Percentiles rank a stretch among this genome's conserved stretches.
phyloP scores from a whole-genome alignment of 2,113 vertebrate genomes.

The Salvator merianae region DNA sequence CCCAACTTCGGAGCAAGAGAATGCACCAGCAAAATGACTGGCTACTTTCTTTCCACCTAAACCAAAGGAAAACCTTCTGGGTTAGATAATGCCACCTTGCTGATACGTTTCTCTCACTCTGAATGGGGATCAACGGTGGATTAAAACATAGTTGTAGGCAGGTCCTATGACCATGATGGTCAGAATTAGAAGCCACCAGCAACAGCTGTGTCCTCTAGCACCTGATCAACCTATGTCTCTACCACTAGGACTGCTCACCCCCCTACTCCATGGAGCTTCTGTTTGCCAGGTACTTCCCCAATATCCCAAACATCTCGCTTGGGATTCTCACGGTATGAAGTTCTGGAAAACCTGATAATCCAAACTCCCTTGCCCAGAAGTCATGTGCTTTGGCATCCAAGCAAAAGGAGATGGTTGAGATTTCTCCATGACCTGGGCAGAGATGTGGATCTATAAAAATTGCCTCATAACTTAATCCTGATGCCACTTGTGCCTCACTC shows the following conservation, averaged over 20 bases:
- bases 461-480: neutral
- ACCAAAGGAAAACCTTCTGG: no score
- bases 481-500: neutral
- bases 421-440: neutral
- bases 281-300: neutral
- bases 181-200: no score
- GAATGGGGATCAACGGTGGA: no score
- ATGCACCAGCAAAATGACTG: no score
- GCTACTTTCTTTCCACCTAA: no score
- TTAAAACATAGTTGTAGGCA: no score
- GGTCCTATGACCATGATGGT: no score
- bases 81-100: no score
- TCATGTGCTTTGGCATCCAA: neutral
- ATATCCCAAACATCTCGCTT: neutral
- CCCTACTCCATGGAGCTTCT: neutral
- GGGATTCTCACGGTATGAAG: neutral
- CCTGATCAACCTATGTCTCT: neutral
- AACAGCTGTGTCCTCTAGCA: neutral
- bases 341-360: neutral
- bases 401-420: neutral
- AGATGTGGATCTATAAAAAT: neutral
- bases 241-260: neutral
- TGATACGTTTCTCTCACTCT: no score
- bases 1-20: no score
- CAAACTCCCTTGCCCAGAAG: neutral